A percentile compares a stretch with the other conserved stretches of the same genome.
Evolutionary conservation across 2,888 invertebrate species (phyloP).

Genomic region (Automeris io): DNA sequence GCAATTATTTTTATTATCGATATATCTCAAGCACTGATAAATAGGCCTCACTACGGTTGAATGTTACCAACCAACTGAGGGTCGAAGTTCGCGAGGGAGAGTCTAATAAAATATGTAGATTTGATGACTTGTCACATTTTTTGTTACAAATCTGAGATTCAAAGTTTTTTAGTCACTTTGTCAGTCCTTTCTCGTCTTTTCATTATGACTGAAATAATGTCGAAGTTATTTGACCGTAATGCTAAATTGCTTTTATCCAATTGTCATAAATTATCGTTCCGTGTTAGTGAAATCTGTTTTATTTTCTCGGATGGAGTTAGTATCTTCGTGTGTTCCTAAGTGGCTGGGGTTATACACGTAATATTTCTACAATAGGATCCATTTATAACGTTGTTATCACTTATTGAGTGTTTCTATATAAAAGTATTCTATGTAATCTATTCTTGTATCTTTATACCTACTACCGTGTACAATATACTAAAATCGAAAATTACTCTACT

Average conservation of each 20-base stretch:
- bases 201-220: conserved; percentile 47
- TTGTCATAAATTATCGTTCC: not conserved
- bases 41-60: conserved; percentile 43
- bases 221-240: conserved; percentile 17
- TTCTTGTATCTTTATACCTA: too few species aligned
- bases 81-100: conserved; percentile 62
- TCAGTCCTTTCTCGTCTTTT: conserved; percentile 36
- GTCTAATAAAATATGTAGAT: conserved; percentile 77
- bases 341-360: too few species aligned
- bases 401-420: too few species aligned
- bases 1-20: conserved; percentile 30
- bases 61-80: conserved; percentile 58
- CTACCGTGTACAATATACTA: too few species aligned
- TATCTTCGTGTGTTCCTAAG: too few species aligned
- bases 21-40: conserved; percentile 18
- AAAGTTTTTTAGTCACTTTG: conserved; percentile 64
- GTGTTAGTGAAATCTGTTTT: not conserved
- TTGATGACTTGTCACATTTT: conserved; percentile 77
- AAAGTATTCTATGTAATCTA: too few species aligned
- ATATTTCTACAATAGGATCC: too few species aligned
- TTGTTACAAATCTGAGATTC: conserved; percentile 73
- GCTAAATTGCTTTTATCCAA: conserved; percentile 12
- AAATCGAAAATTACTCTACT: too few species aligned
- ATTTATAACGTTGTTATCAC: too few species aligned
- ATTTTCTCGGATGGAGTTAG: too few species aligned